Conservation (phyloP, 35 echinoderm and acorn worm genomes). For the Ophiothrix spiculata region DNA sequence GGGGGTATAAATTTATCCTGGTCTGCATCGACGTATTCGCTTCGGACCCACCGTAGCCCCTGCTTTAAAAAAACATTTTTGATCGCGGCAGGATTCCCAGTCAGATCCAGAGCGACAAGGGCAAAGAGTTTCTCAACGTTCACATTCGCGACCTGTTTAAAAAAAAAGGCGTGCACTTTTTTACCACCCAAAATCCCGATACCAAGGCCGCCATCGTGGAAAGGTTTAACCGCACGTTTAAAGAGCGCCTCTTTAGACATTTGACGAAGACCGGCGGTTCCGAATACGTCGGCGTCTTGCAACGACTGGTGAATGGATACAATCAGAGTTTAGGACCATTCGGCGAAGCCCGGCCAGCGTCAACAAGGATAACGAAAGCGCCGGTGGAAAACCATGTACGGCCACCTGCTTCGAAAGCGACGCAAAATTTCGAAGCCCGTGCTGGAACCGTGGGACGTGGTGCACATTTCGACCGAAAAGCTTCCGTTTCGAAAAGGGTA, state of each 20-base stretch:
- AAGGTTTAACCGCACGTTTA: too few relatives aligned
- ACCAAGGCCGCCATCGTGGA: too few relatives aligned
- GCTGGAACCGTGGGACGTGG: not conserved
- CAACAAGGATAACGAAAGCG: slow-evolving; percentile 21
- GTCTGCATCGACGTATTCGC: slow-evolving; percentile 19
- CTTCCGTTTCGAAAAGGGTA: slow-evolving; percentile 36
- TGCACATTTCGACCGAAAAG: slow-evolving; percentile 12
- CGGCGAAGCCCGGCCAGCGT: slow-evolving; percentile 5
- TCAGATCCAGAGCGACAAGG: slow-evolving; percentile 44
- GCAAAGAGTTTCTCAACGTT: slow-evolving; percentile 62
- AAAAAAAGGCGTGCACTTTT: slow-evolving; percentile 53
- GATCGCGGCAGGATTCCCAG: not conserved
- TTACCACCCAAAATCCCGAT: slow-evolving; percentile 47
- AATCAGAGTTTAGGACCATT: slow-evolving; percentile 15
- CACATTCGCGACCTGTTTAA: slow-evolving; percentile 50
- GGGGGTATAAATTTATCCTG: not conserved
- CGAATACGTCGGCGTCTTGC: slow-evolving; percentile 15
- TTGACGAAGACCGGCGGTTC: slow-evolving; percentile 17
- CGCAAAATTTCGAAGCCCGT: too few relatives aligned
- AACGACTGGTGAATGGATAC: slow-evolving; percentile 1
- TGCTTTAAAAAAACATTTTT: slow-evolving; percentile 36
- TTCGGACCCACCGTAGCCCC: not conserved
- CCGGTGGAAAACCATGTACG: not conserved
- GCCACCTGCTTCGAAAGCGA: not conserved
- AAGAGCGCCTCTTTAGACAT: slow-evolving; percentile 14